phyloP scores from a whole-genome alignment of 2,797 vertebrate genomes.

The Novumbra hubbsi region DNA sequence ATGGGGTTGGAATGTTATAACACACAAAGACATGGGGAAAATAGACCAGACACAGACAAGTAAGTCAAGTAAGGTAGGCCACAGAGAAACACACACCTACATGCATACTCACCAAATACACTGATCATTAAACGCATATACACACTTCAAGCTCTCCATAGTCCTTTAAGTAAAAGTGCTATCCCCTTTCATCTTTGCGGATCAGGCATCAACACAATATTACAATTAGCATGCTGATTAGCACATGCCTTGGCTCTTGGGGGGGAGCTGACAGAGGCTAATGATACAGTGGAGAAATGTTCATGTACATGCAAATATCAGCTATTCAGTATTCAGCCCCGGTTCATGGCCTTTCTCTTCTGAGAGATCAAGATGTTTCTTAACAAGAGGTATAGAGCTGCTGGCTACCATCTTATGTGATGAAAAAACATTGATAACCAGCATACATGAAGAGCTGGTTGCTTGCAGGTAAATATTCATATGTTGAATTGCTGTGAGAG shows the following conservation, averaged over 20 bases:
- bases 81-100: not conserved
- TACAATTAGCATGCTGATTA: conserved; percentile 57
- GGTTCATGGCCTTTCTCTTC: conserved; percentile 25
- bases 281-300: conserved; percentile 38
- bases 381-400: conserved; percentile 21
- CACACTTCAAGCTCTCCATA: conserved; percentile 17
- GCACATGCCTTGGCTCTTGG: conserved; percentile 45
- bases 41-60: not conserved
- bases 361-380: conserved; percentile 23
- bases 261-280: conserved; percentile 35
- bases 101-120: not conserved
- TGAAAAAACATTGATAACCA: not conserved
- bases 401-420: not conserved
- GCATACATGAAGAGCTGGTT: not conserved
- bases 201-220: conserved; percentile 40
- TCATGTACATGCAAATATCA: conserved; percentile 40
- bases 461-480: not conserved
- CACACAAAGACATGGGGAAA: no score
- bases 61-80: no score
- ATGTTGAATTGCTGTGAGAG: not conserved
- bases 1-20: conserved; percentile 9
- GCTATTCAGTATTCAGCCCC: conserved; percentile 26
- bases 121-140: not conserved
- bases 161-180: conserved; percentile 20
- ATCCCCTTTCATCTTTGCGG: conserved; percentile 35